These are phyloP conservation scores for Caenorhabditis sp. DNA, from an alignment of 2,888 invertebrate species.

Conservation along the genomic window DNA sequence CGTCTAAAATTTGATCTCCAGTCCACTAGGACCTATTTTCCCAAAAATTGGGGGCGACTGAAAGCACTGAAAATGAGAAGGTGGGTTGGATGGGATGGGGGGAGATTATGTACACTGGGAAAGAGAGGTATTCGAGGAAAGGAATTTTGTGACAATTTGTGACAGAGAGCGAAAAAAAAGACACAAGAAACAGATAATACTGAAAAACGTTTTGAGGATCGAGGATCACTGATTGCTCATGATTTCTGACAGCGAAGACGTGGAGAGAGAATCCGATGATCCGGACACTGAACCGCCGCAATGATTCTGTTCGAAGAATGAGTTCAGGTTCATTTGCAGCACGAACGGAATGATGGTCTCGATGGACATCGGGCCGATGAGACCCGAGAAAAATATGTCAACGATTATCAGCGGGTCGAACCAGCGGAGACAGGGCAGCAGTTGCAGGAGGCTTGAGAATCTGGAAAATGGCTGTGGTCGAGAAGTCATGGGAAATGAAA, in stretches of 20 bases:
- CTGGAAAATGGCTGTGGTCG: conserved; percentile 51
- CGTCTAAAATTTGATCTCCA: neutral
- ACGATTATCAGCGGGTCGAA: conserved; percentile 87
- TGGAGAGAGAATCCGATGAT: conserved; percentile 52
- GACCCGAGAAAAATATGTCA: conserved; percentile 93
- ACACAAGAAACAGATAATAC: conserved; percentile 19
- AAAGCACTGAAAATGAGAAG: conserved; percentile 57
- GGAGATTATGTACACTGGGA: conserved; percentile 39
- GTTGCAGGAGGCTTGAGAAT: conserved; percentile 78
- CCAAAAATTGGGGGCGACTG: conserved; percentile 15
- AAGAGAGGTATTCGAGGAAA: conserved; percentile 45
- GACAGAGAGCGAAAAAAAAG: neutral
- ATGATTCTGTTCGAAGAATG: conserved; percentile 65
- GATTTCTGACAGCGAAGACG: conserved; percentile 54
- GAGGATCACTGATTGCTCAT: conserved; percentile 53
- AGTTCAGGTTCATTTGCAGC: conserved; percentile 86
- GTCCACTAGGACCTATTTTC: neutral
- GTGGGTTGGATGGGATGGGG: neutral
- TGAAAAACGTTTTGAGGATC: conserved; percentile 8
- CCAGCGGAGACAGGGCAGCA: conserved; percentile 86
- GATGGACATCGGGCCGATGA: conserved; percentile 94
- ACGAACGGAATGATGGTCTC: conserved; percentile 95
- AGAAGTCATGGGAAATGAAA: neutral
- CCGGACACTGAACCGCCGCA: conserved; percentile 3
- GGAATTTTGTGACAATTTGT: conserved; percentile 41